phyloP scores from a whole-genome alignment of 2,113 vertebrate genomes.

The Rutilus rutilus region DNA sequence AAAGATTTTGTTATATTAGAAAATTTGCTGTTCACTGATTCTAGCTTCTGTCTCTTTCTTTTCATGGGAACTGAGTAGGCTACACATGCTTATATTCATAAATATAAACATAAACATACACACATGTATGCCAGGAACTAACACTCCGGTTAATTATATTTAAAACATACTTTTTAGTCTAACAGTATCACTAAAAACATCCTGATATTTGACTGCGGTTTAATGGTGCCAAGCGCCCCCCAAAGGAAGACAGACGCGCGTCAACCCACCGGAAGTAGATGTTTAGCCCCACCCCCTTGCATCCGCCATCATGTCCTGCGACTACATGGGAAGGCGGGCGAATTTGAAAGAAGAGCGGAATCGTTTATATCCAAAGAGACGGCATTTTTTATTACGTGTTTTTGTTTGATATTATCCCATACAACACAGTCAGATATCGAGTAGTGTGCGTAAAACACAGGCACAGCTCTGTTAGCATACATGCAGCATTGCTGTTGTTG shows the following conservation, averaged over 20 bases:
- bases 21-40: too few species aligned
- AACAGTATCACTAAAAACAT: not conserved
- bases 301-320: not conserved
- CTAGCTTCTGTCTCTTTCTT: too few species aligned
- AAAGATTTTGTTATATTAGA: too few species aligned
- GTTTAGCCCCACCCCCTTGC: not conserved
- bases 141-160: not conserved
- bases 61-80: too few species aligned
- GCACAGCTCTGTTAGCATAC: too few species aligned
- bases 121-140: not conserved
- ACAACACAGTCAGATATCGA: not conserved
- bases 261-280: not conserved
- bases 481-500: not conserved
- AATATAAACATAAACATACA: too few species aligned
- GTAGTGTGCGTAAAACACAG: not conserved
- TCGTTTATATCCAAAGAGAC: not conserved
- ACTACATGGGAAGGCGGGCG: conserved; percentile 29
- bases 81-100: too few species aligned
- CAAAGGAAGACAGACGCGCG: not conserved
- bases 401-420: not conserved
- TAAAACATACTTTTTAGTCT: not conserved
- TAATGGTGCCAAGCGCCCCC: not conserved
- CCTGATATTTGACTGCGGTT: not conserved
- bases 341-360: conserved; percentile 11
- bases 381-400: too few species aligned